These are phyloP conservation scores for Gari tellinella DNA, from an alignment of 2,888 invertebrate species.

Conservation along the genomic window DNA sequence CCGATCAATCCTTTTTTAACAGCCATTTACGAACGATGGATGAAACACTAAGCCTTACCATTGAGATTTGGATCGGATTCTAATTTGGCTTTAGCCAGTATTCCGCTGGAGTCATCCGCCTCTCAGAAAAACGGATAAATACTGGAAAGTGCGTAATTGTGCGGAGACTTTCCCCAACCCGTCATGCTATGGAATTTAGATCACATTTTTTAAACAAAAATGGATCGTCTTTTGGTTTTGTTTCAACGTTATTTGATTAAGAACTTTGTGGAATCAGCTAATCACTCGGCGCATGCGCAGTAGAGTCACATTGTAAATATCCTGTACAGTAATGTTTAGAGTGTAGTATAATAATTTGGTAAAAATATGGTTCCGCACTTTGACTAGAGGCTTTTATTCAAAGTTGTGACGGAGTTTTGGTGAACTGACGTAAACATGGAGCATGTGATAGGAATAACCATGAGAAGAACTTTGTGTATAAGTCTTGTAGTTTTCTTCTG, in stretches of 20 bases:
- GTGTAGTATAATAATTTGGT: constrained; percentile 10
- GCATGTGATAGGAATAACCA: too few relatives aligned
- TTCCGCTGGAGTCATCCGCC: constrained; percentile 32
- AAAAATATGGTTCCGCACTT: not conserved
- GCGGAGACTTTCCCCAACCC: constrained; percentile 33
- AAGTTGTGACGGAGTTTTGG: too few relatives aligned
- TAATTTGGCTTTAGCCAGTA: constrained; percentile 46
- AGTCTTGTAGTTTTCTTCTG: too few relatives aligned
- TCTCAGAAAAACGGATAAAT: constrained; percentile 45
- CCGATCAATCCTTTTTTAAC: constrained; percentile 42
- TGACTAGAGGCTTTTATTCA: too few relatives aligned
- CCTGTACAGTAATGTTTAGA: constrained; percentile 23
- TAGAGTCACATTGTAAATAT: constrained; percentile 30
- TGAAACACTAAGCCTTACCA: constrained; percentile 39
- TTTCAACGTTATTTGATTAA: constrained; percentile 55
- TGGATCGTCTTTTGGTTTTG: constrained; percentile 39
- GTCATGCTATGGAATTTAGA: constrained; percentile 48
- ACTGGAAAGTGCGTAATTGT: constrained; percentile 38
- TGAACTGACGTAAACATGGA: too few relatives aligned
- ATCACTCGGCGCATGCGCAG: constrained; percentile 51
- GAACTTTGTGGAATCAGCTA: constrained; percentile 46
- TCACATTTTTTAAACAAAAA: constrained; percentile 48
- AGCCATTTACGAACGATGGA: constrained; percentile 49
- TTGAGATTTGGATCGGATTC: constrained; percentile 46
- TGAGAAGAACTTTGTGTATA: too few relatives aligned